phyloP scores from a whole-genome alignment of 2,797 vertebrate species.

The Scomberomorus guttatus region DNA sequence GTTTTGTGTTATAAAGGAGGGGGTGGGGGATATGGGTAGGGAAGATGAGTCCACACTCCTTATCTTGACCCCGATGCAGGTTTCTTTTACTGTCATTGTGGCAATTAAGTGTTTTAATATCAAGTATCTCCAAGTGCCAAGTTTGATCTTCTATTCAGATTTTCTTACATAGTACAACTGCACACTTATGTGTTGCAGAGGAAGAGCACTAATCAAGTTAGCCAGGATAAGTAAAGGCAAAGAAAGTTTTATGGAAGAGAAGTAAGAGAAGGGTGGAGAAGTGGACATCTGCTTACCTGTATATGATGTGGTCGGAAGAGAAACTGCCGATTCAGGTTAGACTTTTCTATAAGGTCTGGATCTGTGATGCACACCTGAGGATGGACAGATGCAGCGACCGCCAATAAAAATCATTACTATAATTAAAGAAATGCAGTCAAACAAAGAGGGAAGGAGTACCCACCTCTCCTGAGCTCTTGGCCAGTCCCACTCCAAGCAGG shows the following conservation, averaged over 20 bases:
- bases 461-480: constrained; percentile 86
- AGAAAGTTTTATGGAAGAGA: background rate
- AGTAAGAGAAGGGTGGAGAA: background rate
- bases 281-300: constrained; percentile 86
- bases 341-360: constrained; percentile 99
- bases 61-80: too few relatives aligned
- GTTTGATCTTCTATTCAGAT: background rate
- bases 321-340: constrained; percentile 98
- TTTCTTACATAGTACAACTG: background rate
- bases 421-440: background rate
- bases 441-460: background rate
- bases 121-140: too few relatives aligned
- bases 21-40: too few relatives aligned
- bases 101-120: too few relatives aligned
- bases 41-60: background rate
- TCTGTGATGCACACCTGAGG: constrained; percentile 94
- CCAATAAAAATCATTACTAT: background rate
- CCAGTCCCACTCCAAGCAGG: constrained; percentile 93
- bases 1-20: too few relatives aligned
- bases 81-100: background rate
- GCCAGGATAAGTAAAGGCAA: background rate
- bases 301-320: constrained; percentile 97
- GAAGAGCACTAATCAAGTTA: background rate
- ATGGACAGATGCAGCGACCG: background rate
- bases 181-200: background rate